phyloP scores from a whole-genome alignment of 92 coral and sea anemone genomes.

The Zoanthus sociatus region DNA sequence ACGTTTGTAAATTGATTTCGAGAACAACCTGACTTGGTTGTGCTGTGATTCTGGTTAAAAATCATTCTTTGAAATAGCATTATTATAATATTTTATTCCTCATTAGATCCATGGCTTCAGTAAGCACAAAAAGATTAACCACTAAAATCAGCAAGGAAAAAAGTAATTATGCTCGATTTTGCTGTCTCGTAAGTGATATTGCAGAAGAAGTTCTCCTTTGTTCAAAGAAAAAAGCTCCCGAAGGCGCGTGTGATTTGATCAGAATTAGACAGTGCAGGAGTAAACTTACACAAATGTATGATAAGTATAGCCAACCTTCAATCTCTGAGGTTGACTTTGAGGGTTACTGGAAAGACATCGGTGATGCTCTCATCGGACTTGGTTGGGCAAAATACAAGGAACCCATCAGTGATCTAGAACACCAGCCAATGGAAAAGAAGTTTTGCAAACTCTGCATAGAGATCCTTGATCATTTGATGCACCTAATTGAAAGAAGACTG shows the following conservation, averaged over 20 bases:
- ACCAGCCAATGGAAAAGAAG: conserved; percentile 7
- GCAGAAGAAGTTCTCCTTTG: neutral
- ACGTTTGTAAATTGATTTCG: too few species aligned
- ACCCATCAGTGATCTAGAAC: conserved; percentile 30
- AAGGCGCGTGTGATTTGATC: conserved; percentile 48
- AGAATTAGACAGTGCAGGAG: conserved; percentile 40
- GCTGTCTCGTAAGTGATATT: neutral
- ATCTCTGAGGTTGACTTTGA: conserved; percentile 37
- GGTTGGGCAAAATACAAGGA: conserved; percentile 10
- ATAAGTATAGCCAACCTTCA: conserved; percentile 1
- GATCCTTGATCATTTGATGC: too few species aligned
- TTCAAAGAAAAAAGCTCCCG: neutral
- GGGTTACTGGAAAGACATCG: conserved; percentile 50
- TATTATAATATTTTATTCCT: too few species aligned
- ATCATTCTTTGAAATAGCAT: too few species aligned
- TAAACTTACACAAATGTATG: conserved; percentile 29
- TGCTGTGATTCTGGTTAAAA: too few species aligned
- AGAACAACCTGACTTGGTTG: too few species aligned
- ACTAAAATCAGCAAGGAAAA: neutral
- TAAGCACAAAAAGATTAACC: too few species aligned
- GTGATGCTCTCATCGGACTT: conserved; percentile 11
- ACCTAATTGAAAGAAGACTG: too few species aligned
- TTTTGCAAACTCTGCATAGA: too few species aligned
- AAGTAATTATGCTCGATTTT: neutral
- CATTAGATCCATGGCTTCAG: neutral